These are phyloP conservation scores for Umimayanthus chanpuru DNA, from an alignment of 92 coral and sea anemone species.

Conservation along the genomic window DNA sequence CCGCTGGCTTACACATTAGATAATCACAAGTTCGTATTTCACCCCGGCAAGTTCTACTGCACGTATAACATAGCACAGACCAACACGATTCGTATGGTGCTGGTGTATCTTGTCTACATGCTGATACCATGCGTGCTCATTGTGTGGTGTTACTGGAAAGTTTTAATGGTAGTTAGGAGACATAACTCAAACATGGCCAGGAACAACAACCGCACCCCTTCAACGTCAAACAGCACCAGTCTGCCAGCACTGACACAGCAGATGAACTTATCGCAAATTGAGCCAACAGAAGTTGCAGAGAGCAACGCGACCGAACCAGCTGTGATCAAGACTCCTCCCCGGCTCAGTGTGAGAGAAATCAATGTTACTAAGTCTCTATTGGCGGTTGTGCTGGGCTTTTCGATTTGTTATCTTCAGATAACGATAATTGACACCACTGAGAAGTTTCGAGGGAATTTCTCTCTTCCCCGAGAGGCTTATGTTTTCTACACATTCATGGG, in stretches of 20 bases:
- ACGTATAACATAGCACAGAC: conserved; percentile 42
- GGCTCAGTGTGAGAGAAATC: conserved; percentile 25
- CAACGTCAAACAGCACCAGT: background rate
- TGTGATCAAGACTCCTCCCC: background rate
- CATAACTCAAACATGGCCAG: conserved; percentile 52
- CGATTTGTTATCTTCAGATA: conserved; percentile 37
- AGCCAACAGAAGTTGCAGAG: background rate
- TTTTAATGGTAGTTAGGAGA: conserved; percentile 58
- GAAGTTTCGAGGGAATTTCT: conserved; percentile 29
- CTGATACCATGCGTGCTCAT: conserved; percentile 61
- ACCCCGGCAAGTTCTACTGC: conserved; percentile 76
- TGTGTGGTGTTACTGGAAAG: conserved; percentile 70
- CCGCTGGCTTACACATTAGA: conserved; percentile 50
- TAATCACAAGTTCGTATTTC: conserved; percentile 57
- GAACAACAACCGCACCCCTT: background rate
- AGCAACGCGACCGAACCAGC: background rate
- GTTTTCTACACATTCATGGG: conserved; percentile 36
- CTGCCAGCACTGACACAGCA: conserved; percentile 21
- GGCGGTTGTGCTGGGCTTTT: conserved; percentile 28
- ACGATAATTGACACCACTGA: conserved; percentile 22
- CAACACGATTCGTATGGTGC: conserved; percentile 37
- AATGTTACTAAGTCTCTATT: conserved; percentile 35
- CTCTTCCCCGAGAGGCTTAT: conserved; percentile 30
- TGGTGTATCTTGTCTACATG: conserved; percentile 49
- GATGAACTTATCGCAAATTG: background rate